These are phyloP conservation scores for Barypeithes pellucidus DNA, from an alignment of 2,888 invertebrate species.

Conservation along the genomic window DNA sequence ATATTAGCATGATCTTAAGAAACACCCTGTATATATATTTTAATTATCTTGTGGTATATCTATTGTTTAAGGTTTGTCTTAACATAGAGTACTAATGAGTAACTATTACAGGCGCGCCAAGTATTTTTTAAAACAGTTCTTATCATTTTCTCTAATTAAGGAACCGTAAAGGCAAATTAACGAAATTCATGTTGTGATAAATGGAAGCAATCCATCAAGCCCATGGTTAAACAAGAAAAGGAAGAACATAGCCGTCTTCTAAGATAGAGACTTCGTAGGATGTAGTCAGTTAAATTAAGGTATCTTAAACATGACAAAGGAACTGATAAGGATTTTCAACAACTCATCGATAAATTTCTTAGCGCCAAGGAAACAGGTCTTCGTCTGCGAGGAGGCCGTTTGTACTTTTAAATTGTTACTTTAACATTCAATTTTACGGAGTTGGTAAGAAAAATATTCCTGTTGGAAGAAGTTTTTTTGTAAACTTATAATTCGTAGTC, in stretches of 20 bases:
- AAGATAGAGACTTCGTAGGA: conserved; percentile 40
- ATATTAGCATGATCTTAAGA: too few species aligned
- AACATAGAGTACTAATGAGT: too few species aligned
- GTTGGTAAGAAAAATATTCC: too few species aligned
- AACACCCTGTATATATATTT: too few species aligned
- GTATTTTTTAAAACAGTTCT: background rate
- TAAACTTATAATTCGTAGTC: too few species aligned
- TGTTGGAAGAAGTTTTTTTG: too few species aligned
- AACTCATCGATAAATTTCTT: conserved; percentile 45
- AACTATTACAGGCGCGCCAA: background rate
- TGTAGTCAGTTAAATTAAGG: conserved; percentile 52
- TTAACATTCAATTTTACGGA: too few species aligned
- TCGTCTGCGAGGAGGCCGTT: conserved; percentile 14
- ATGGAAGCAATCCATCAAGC: conserved; percentile 63
- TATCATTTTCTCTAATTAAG: conserved; percentile 22
- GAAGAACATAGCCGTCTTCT: conserved; percentile 20
- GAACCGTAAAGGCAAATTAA: conserved; percentile 54
- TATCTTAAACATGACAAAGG: conserved; percentile 51
- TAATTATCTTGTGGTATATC: too few species aligned
- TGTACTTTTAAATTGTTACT: too few species aligned
- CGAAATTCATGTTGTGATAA: conserved; percentile 66
- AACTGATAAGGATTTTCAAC: conserved; percentile 38
- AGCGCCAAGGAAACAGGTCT: conserved; percentile 43
- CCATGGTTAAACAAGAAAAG: conserved; percentile 36
- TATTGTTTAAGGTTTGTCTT: too few species aligned